A percentile compares a stretch with the other conserved stretches of the same genome.
phyloP scores from a whole-genome alignment of 2,888 invertebrate genomes.

The Pediacus dermestoides region DNA sequence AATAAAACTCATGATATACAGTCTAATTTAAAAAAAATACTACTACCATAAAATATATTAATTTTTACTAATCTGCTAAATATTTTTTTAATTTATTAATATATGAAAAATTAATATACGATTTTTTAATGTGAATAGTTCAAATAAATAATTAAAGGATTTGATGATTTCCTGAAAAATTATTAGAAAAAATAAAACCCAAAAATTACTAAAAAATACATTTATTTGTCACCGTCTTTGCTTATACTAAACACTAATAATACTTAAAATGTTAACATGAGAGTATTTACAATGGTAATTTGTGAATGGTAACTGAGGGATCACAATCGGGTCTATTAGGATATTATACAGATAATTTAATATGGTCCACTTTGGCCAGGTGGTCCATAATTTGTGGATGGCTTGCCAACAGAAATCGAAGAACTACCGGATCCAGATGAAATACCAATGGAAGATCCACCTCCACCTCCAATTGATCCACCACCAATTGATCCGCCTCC shows the following conservation, averaged over 20 bases:
- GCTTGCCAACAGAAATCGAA: constrained; percentile 45
- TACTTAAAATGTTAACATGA: constrained; percentile 15
- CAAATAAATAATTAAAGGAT: no score
- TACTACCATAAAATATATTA: no score
- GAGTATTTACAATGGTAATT: constrained; percentile 19
- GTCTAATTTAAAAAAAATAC: no score
- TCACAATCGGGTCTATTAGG: constrained; percentile 17
- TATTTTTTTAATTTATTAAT: no score
- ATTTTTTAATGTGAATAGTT: no score
- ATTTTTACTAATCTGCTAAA: no score
- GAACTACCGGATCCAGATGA: constrained; percentile 19
- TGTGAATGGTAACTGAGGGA: constrained; percentile 21
- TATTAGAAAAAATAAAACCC: constrained; percentile 2
- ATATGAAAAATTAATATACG: no score
- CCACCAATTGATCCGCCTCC: constrained; percentile 19
- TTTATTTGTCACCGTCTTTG: constrained; percentile 35
- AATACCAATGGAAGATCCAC: constrained; percentile 14
- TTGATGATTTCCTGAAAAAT: no score
- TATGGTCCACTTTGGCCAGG: constrained; percentile 48
- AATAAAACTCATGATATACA: no score
- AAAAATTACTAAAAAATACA: constrained; percentile 18
- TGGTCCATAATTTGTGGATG: constrained; percentile 43
- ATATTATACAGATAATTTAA: constrained; percentile 24
- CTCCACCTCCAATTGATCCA: constrained; percentile 22
- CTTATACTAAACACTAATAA: constrained; percentile 22